These are phyloP conservation scores for Drosophila stalkeri DNA, from an alignment of 2,888 invertebrate species.

Conservation along the genomic window DNA sequence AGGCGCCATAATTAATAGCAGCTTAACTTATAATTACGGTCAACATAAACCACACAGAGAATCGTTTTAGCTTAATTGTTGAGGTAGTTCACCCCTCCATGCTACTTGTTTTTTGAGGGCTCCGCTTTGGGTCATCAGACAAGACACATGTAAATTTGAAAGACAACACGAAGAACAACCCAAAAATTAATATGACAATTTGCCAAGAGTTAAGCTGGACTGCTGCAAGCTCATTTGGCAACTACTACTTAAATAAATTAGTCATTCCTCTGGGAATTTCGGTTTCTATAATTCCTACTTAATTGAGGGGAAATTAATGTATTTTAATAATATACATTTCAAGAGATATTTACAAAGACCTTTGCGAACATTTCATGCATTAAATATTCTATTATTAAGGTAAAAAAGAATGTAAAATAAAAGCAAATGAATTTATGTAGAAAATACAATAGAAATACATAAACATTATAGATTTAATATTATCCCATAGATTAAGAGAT, in stretches of 20 bases:
- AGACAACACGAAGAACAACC: conserved; percentile 6
- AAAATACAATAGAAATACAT: no score
- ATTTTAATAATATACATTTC: neutral
- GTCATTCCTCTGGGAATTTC: neutral
- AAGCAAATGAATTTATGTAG: no score
- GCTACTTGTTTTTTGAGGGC: conserved; percentile 22
- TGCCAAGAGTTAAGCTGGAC: neutral
- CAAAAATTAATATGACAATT: conserved; percentile 38
- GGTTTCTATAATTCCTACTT: neutral
- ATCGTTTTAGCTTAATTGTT: conserved; percentile 79
- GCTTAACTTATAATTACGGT: conserved; percentile 82
- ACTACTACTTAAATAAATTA: neutral
- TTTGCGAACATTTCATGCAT: neutral
- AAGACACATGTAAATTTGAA: conserved; percentile 47
- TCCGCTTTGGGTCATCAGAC: conserved; percentile 5
- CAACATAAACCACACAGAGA: conserved; percentile 75
- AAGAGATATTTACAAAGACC: no score
- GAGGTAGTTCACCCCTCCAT: conserved; percentile 57
- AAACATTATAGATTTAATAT: no score
- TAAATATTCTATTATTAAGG: neutral
- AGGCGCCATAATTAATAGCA: conserved; percentile 81
- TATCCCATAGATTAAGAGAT: no score
- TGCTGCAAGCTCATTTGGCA: neutral
- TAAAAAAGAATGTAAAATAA: neutral
- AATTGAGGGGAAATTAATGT: neutral